Base-by-base conservation (phyloP, 2,888 invertebrate species). In the Criorhina ranunculi region DNA sequence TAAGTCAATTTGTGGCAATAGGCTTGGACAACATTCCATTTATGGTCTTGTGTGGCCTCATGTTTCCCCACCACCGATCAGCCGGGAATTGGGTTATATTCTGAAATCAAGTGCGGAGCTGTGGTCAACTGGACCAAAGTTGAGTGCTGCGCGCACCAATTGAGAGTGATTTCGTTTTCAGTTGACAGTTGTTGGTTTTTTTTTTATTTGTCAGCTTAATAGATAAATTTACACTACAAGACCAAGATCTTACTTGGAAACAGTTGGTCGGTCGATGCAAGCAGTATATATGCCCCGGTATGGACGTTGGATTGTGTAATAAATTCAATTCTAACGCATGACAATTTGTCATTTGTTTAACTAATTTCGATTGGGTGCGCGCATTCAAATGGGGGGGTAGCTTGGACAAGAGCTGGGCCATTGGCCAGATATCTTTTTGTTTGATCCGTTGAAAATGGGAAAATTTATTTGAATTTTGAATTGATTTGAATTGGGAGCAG, bases 321-420 rank as follows among this genome's bases (percentile, higher is more conserved):
- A 69, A 66, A 66, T 80, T 70, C 51, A 62, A 80, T 80, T 80
- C 81, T 66, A 76, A 80, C 55, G 75, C 80, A 85, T 70, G 80
- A 76, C 80, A 85, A 80, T 85, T 85, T 85, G 80, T 85, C 83
- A 85, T 85, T 85, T 85, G 80, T 60, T 80, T 76, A 80, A 80
- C 75, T 76, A 80, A 85, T 85, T 75, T 76, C 75, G 75, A 80
- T 80, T 80, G 80, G 59, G 49, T 42, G 67, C 73, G 37, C 40
- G 62, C 82, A 66, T 72, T 60, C n/a, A 51, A 51, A n/a, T 31
- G 55, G 19, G 2, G 19, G 17, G n/a, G 5, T 8, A 15, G 17
- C 37, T 33, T 37, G 55, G 1, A 12, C 53, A n/a, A n/a, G n/a
- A n/a, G n/a, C 35, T 11, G 33, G 46, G 3, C 46, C 11, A 12